Conservation (phyloP, 2,797 vertebrate species). For the Sebastes glaucus region DNA sequence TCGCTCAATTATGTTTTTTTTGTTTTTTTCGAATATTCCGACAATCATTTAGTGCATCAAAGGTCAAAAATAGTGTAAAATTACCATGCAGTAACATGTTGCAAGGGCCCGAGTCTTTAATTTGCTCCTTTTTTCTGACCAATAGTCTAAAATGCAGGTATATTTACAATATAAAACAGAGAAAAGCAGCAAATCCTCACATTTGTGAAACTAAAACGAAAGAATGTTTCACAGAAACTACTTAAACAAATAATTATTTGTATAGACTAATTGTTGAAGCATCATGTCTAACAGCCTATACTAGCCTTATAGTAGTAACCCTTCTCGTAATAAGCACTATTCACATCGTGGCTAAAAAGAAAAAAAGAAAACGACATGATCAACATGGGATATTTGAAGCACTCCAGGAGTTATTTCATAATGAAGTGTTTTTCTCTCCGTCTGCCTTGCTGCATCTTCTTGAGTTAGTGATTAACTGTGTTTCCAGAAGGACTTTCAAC, state of each 20-base stretch:
- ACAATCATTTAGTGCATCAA: background rate
- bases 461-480: slow-evolving; percentile 23
- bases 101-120: too few species aligned
- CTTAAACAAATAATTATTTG: background rate
- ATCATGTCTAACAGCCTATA: background rate
- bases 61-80: background rate
- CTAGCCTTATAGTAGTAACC: background rate
- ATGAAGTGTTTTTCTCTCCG: slow-evolving; percentile 1
- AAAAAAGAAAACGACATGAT: background rate
- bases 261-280: background rate
- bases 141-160: background rate
- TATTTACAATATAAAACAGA: too few species aligned
- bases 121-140: too few species aligned
- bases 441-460: background rate
- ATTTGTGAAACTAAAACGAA: background rate
- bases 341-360: background rate
- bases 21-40: background rate
- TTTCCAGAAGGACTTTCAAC: slow-evolving; percentile 35
- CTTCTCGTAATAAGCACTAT: background rate
- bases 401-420: background rate
- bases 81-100: background rate
- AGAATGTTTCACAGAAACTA: background rate
- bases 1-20: background rate
- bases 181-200: background rate
- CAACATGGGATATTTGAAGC: background rate